Percentiles rank a stretch among this genome's conserved stretches.
These are phyloP conservation scores for Drosophila pseudoananassae DNA, from an alignment of 1,140 invertebrate genomes.

Conservation along the genomic window DNA sequence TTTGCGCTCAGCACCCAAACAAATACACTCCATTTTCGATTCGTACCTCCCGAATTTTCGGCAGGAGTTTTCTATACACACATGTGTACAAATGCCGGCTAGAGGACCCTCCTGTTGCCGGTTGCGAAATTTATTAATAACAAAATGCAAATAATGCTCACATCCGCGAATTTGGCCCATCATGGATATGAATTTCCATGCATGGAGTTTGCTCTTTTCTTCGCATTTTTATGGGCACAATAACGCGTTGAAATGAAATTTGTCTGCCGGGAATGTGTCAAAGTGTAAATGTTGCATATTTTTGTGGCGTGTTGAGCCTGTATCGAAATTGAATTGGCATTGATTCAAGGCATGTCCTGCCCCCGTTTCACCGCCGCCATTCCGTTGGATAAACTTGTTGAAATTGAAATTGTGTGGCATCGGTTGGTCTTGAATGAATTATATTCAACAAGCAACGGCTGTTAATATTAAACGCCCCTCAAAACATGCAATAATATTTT, in stretches of 20 bases:
- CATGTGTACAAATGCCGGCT: not conserved
- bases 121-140: slow-evolving; percentile 71
- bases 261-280: slow-evolving; percentile 44
- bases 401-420: slow-evolving; percentile 15
- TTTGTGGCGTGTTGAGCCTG: slow-evolving; percentile 1
- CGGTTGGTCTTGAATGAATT: slow-evolving; percentile 9
- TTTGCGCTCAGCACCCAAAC: slow-evolving; percentile 29
- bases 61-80: not conserved
- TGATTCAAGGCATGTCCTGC: slow-evolving; percentile 2
- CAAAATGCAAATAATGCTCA: slow-evolving; percentile 69
- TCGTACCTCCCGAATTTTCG: slow-evolving; percentile 7
- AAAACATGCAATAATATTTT: slow-evolving; percentile 28
- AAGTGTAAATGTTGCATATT: slow-evolving; percentile 65
- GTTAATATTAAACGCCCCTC: slow-evolving; percentile 15
- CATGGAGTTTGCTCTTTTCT: slow-evolving; percentile 11
- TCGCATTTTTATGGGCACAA: slow-evolving; percentile 47
- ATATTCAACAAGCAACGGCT: not conserved
- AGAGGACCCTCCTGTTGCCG: slow-evolving; percentile 20
- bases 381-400: slow-evolving; percentile 16
- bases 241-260: slow-evolving; percentile 59
- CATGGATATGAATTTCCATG: slow-evolving; percentile 6
- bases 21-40: slow-evolving; percentile 36
- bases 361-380: not conserved
- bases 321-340: slow-evolving; percentile 27
- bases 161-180: slow-evolving; percentile 8